A percentile compares a stretch with the other conserved stretches of the same genome.
Evolutionary conservation across 2,113 vertebrate genomes (phyloP).

Genomic region (Nothocercus julius): DNA sequence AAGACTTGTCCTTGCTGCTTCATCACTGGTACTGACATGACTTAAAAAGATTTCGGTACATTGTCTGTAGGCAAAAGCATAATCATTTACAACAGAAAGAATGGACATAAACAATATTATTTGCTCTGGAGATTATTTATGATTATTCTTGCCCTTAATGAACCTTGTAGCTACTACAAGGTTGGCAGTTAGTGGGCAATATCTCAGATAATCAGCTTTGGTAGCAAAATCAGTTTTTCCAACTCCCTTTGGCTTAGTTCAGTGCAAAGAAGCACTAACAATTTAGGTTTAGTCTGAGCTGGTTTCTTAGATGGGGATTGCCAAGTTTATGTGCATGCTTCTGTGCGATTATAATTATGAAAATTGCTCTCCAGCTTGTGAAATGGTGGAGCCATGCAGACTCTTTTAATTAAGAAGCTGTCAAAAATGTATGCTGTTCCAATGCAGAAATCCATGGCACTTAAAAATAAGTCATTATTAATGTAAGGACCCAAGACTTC

Average conservation of each 20-base stretch:
- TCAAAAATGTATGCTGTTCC: conserved; percentile 24
- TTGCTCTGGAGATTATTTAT: conserved; percentile 3
- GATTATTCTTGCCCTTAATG: conserved; percentile 58
- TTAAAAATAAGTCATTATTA: conserved; percentile 5
- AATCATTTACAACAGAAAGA: background rate
- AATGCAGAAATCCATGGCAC: background rate
- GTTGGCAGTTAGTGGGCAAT: conserved; percentile 40
- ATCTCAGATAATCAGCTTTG: conserved; percentile 75
- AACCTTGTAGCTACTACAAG: conserved; percentile 58
- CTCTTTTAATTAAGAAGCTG: conserved; percentile 55
- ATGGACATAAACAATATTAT: background rate
- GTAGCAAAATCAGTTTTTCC: conserved; percentile 56
- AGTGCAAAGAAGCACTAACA: conserved; percentile 49
- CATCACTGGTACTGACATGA: fast-evolving
- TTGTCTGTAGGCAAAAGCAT: background rate
- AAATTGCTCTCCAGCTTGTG: conserved; percentile 63
- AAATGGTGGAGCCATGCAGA: conserved; percentile 40
- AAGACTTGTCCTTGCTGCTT: background rate
- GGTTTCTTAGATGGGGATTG: conserved; percentile 31
- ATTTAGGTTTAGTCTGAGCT: conserved; percentile 58
- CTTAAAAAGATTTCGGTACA: background rate
- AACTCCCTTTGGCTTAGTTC: conserved; percentile 47
- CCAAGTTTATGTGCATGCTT: conserved; percentile 69
- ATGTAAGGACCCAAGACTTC: background rate
- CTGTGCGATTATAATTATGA: conserved; percentile 72